Conservation (phyloP, 2,113 vertebrate genomes). For the Menura novaehollandiae region DNA sequence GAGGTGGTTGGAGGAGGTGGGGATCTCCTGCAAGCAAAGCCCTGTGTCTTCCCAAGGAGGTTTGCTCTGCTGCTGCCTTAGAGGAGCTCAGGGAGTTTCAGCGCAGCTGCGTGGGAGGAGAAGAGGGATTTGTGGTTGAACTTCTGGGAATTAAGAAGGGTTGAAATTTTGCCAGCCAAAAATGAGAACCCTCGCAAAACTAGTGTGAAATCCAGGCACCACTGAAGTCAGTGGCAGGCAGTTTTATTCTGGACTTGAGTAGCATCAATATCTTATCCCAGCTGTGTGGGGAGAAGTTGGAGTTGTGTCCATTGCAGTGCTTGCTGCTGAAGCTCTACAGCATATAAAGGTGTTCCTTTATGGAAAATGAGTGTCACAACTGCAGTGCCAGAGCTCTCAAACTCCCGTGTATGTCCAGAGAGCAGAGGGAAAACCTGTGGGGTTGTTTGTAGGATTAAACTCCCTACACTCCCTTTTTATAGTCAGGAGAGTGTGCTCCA, state of each 20-base stretch:
- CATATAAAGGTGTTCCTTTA: background rate
- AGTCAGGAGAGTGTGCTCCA: background rate
- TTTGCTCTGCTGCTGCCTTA: background rate
- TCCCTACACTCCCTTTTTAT: background rate
- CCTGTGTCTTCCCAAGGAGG: background rate
- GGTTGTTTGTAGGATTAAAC: background rate
- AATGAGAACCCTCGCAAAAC: background rate
- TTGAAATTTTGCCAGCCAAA: conserved; percentile 35
- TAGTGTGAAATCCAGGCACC: background rate
- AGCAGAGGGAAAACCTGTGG: background rate
- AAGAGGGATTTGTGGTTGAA: conserved; percentile 42
- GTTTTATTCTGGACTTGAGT: background rate
- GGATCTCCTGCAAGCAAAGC: background rate
- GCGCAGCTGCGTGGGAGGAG: conserved; percentile 21
- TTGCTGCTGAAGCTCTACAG: background rate
- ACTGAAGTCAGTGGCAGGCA: background rate
- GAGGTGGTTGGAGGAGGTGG: background rate
- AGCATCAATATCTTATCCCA: background rate
- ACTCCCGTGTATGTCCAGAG: background rate
- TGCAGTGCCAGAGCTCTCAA: background rate
- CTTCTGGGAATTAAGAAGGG: conserved; percentile 41
- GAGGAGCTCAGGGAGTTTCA: background rate
- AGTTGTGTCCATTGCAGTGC: background rate
- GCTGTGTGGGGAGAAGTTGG: background rate
- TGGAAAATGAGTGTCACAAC: background rate